Evolutionary conservation across 2,797 vertebrate species (phyloP).

Genomic region (Cercopithecus mitis): DNA sequence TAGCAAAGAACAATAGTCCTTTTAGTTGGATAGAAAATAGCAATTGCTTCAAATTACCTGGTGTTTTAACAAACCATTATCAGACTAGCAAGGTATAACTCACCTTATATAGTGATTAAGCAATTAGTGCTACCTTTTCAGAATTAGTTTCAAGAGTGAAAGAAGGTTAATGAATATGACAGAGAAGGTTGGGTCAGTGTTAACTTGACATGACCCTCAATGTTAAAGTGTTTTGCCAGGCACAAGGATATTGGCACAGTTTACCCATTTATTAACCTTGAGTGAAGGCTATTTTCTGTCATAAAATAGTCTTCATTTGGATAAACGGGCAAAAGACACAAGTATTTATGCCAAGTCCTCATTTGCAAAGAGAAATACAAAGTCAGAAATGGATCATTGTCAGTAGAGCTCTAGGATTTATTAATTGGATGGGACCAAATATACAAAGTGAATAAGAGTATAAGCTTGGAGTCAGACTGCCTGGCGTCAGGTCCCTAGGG

Average conservation of each 20-base stretch:
- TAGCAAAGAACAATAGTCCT: conserved; percentile 5
- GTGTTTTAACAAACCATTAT: conserved; percentile 35
- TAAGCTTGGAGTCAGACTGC: neutral
- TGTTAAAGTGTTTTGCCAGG: neutral
- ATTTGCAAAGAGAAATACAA: conserved; percentile 36
- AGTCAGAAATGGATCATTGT: neutral
- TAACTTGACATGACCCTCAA: conserved; percentile 1
- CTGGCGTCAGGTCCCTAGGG: neutral
- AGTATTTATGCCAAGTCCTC: neutral
- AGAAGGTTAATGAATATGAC: neutral
- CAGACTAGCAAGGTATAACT: conserved; percentile 3
- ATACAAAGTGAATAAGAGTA: neutral
- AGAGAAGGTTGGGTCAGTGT: neutral
- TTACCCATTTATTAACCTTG: neutral
- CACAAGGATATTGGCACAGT: neutral
- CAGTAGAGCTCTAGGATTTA: neutral
- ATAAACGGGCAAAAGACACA: neutral
- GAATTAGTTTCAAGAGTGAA: conserved; percentile 35
- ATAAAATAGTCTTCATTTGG: conserved; percentile 1
- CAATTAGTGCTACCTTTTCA: neutral
- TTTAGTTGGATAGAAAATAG: conserved; percentile 47
- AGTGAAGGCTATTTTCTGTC: neutral
- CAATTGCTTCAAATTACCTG: conserved; percentile 39
- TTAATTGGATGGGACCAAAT: neutral
- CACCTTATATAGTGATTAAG: neutral